Conservation (phyloP, 2,888 invertebrate genomes). For the Pegoplata infirma region DNA sequence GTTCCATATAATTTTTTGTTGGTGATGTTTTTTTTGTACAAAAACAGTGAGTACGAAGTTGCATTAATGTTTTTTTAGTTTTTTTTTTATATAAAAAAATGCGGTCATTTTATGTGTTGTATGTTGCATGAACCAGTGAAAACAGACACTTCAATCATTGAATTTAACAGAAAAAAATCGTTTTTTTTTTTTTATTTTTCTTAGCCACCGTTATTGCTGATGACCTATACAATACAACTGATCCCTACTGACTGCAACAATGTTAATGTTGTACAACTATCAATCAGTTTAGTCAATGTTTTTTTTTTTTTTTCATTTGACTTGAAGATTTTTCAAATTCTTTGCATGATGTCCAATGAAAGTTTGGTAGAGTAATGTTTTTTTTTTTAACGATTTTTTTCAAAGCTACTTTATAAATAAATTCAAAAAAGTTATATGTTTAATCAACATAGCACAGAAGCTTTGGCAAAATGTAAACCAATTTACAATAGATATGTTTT, state of each 20-base stretch:
- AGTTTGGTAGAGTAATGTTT: neutral
- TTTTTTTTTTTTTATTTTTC: too few relatives aligned
- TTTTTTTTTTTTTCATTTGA: neutral
- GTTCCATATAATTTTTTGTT: conserved; percentile 29
- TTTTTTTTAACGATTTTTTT: too few relatives aligned
- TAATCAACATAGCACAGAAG: too few relatives aligned
- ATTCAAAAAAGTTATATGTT: too few relatives aligned
- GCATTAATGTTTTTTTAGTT: neutral
- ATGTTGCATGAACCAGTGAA: conserved; percentile 4
- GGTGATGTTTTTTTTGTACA: neutral
- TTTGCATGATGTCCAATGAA: neutral
- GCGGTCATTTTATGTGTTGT: conserved; percentile 4
- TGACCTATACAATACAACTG: conserved; percentile 37
- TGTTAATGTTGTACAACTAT: conserved; percentile 41
- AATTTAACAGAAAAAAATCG: neutral
- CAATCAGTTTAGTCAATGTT: conserved; percentile 42
- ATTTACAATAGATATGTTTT: too few relatives aligned
- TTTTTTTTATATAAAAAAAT: conserved; percentile 5
- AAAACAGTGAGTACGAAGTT: neutral
- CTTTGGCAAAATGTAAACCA: too few relatives aligned
- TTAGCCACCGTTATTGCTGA: conserved; percentile 42
- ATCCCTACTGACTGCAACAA: conserved; percentile 33
- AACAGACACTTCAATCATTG: conserved; percentile 9
- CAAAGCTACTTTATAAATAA: too few relatives aligned
- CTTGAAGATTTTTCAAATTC: neutral